Percentiles rank a stretch among this genome's conserved stretches.
These are phyloP conservation scores for Colletes latitarsis DNA, from an alignment of 1,140 invertebrate species.

Conservation along the genomic window DNA sequence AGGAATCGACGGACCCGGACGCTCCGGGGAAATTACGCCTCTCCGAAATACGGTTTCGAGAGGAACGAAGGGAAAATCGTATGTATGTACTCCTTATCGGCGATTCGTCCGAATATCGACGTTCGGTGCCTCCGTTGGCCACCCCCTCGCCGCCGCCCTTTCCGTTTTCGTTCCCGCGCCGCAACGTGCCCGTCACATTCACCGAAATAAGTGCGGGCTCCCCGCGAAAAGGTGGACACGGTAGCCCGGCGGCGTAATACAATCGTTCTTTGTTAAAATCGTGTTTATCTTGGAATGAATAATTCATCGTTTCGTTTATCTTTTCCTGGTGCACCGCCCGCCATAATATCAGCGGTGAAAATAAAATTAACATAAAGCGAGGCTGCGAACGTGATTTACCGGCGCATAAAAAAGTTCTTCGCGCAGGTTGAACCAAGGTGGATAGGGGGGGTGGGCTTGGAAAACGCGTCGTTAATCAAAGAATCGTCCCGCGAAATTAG, in stretches of 20 bases:
- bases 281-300: conserved; percentile 45
- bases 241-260: background rate
- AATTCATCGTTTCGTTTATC: conserved; percentile 48
- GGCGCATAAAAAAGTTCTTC: conserved; percentile 21
- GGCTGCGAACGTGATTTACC: conserved; percentile 31
- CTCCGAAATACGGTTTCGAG: background rate
- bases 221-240: background rate
- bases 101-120: conserved; percentile 34
- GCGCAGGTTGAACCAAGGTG: background rate
- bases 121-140: background rate
- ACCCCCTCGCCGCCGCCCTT: background rate
- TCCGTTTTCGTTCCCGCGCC: background rate
- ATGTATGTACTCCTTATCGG: conserved; percentile 31
- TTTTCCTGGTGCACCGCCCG: background rate
- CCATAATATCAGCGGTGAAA: conserved; percentile 36
- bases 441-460: too few species aligned
- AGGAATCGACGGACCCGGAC: background rate
- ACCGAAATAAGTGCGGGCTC: background rate
- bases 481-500: conserved; percentile 12
- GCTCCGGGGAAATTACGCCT: conserved; percentile 31
- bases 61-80: background rate
- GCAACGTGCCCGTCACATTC: background rate
- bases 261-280: conserved; percentile 48
- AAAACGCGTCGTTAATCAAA: conserved; percentile 1
- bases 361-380: conserved; percentile 49